A percentile compares a stretch with the other conserved stretches of the same genome.
These are phyloP conservation scores for Platycercus adscitus DNA, from an alignment of 2,113 vertebrate species.

Conservation along the genomic window DNA sequence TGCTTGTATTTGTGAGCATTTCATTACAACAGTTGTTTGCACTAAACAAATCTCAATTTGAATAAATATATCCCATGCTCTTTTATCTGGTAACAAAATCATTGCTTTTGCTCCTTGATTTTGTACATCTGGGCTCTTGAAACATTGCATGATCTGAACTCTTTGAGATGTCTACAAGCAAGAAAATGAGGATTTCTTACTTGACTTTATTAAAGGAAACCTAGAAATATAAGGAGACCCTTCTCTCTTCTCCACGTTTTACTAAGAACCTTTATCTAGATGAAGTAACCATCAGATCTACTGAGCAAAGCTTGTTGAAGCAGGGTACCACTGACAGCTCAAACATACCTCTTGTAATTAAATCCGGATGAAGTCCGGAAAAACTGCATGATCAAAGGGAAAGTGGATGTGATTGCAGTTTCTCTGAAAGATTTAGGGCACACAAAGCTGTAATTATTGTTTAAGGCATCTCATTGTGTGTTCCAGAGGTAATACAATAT, in stretches of 20 bases:
- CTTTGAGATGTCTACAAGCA: not conserved
- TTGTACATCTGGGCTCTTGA: not conserved
- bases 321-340: not conserved
- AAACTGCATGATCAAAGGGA: not conserved
- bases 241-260: not conserved
- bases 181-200: not conserved
- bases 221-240: not conserved
- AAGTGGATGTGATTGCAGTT: not conserved
- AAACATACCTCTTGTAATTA: not conserved
- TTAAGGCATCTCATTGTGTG: not conserved
- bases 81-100: not conserved
- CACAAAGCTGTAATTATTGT: not conserved
- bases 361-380: not conserved
- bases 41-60: not conserved
- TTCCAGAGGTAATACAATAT: not conserved
- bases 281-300: not conserved
- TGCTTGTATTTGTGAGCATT: not conserved
- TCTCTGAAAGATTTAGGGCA: conserved; percentile 34
- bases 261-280: not conserved
- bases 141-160: not conserved
- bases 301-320: not conserved
- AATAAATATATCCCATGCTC: not conserved
- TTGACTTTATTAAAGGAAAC: not conserved
- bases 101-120: not conserved
- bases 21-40: not conserved